Base-by-base conservation (phyloP, 2,797 vertebrate species). In the Thalassophryne amazonica region DNA sequence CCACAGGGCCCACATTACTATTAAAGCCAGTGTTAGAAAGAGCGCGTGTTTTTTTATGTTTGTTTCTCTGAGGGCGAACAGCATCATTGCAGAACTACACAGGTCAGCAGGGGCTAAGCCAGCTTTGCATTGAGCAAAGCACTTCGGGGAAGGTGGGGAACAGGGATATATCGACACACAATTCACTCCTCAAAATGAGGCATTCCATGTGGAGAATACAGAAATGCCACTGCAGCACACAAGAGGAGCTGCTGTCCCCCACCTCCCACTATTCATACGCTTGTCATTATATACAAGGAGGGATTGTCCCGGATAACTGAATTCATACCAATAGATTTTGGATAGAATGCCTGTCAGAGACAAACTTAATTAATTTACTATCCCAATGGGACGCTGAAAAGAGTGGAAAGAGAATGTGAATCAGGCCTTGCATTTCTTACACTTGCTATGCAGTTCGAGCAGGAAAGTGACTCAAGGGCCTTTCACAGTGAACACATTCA, bases 101-200 rank as follows among this genome's bases (percentile, higher is more conserved):
- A 41, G 84, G 79, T 82, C 80, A 84, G 80, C 71, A 34, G 67
- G 67, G 65, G 83, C 74, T 79, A 71, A 80, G 64, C 66, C 67
- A 49, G 60, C 73, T 80, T 76, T 81, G 73, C 80, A 75, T 52
- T 52, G 50, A 78, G 57, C 73, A 57, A 54, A 66, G 15, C 0
- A 25, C 71, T 75, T 70, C 23, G 7, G 73, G 83, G 69, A 65
- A 81, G 76, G 76, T 58, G 22, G 76, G 62, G 73, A 66, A 50
- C 19, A 0, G 16, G 51, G 39, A 68, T 65, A 35, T 79, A 69
- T 69, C 75, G 79, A 81, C 65, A 73, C 57, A 45, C 43, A 50
- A 71, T 74, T 70, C 61, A 73, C 5, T 60, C 48, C 60, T 61
- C 33, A 66, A 76, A 77, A 69, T 48, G 34, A 62, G 57, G 38